Conservation (phyloP, 2,113 vertebrate genomes). For the Rhynchomys soricoides region DNA sequence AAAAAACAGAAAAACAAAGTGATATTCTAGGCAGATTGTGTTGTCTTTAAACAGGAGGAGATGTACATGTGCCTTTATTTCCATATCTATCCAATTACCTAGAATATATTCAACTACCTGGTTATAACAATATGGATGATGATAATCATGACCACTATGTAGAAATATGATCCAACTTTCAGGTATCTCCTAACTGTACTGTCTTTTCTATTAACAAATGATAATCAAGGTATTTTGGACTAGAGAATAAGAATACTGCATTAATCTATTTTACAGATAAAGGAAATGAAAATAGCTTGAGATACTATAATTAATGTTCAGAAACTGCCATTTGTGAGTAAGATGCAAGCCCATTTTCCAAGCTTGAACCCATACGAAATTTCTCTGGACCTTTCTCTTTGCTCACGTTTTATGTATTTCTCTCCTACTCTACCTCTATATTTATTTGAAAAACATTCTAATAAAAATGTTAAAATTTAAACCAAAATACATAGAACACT, state of each 20-base stretch:
- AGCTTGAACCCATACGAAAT: background rate
- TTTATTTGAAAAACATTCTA: background rate
- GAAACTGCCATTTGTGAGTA: background rate
- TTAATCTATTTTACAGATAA: background rate
- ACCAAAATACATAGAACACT: background rate
- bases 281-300: background rate
- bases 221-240: background rate
- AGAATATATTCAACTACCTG: background rate
- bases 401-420: background rate
- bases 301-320: background rate
- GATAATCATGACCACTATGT: background rate
- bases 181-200: background rate
- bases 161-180: background rate
- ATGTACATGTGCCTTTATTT: background rate
- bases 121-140: background rate
- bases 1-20: no score
- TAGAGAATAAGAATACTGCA: background rate
- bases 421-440: background rate
- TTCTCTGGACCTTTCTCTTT: no score
- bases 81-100: background rate
- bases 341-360: background rate
- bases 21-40: background rate
- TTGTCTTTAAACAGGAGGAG: background rate
- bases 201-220: background rate
- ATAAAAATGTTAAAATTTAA: background rate